phyloP scores from a whole-genome alignment of 2,113 vertebrate species.

The Murina feae region DNA sequence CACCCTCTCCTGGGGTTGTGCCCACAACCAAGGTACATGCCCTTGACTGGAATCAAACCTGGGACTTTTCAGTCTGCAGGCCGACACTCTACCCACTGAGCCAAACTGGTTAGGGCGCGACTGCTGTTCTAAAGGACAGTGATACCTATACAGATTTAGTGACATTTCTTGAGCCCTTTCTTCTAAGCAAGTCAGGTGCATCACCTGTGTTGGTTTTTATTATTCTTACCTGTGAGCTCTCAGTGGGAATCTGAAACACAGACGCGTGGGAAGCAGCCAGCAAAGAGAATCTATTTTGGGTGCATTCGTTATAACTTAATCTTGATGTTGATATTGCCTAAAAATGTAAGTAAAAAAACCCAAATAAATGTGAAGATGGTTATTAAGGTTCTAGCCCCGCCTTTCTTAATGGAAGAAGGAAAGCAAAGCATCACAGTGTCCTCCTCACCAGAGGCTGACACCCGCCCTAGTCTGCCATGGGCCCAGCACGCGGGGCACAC shows the following conservation, averaged over 20 bases:
- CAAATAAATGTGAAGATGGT: neutral
- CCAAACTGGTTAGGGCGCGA: too few species aligned
- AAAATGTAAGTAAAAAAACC: neutral
- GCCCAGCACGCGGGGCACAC: neutral
- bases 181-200: neutral
- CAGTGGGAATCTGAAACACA: neutral
- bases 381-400: neutral
- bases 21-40: too few species aligned
- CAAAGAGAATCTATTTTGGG: neutral
- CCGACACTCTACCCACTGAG: too few species aligned
- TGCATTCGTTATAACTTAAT: neutral
- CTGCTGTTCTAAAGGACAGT: neutral
- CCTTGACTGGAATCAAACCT: too few species aligned
- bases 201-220: neutral
- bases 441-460: neutral
- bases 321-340: neutral
- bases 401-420: neutral
- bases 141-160: neutral
- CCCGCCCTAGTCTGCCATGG: accelerated
- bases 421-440: neutral
- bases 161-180: neutral
- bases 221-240: neutral
- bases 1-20: too few species aligned
- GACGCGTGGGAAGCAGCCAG: neutral
- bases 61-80: too few species aligned